Evolutionary conservation across 2,888 invertebrate genomes (phyloP).

Genomic region (Aricia artaxerxes): DNA sequence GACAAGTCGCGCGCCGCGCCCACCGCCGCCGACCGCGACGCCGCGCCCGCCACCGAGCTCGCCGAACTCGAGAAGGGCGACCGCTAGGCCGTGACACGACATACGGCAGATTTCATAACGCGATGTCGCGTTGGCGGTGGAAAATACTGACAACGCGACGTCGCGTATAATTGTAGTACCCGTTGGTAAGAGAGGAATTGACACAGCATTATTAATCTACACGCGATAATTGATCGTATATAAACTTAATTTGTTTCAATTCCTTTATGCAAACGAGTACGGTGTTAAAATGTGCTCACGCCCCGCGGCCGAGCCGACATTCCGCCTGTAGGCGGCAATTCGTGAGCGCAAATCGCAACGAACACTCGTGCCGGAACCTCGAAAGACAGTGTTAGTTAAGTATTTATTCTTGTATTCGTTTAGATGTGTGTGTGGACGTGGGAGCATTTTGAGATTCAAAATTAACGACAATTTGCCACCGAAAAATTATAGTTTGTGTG

Average conservation of each 20-base stretch:
- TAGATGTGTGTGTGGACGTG: neutral
- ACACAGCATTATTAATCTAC: neutral
- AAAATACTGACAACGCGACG: neutral
- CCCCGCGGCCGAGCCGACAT: neutral
- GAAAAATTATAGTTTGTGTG: neutral
- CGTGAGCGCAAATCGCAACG: neutral
- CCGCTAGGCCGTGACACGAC: slow-evolving; percentile 50
- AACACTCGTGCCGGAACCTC: slow-evolving; percentile 15
- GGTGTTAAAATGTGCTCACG: neutral
- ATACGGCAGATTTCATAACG: neutral
- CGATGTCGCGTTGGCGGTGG: neutral
- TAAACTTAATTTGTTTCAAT: neutral
- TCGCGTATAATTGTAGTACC: neutral
- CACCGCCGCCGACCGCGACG: slow-evolving; percentile 65
- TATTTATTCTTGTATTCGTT: slow-evolving; percentile 11
- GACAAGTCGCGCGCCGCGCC: slow-evolving; percentile 61
- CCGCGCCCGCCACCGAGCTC: slow-evolving; percentile 83
- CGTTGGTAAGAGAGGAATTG: neutral
- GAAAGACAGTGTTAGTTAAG: slow-evolving; percentile 18
- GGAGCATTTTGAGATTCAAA: neutral
- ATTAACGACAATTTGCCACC: neutral
- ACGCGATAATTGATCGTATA: too few species aligned
- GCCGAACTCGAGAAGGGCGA: slow-evolving; percentile 81
- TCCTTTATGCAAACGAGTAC: neutral
- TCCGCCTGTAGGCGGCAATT: neutral